phyloP scores from a whole-genome alignment of 92 coral and sea anemone genomes.

The Muricea muricata region DNA sequence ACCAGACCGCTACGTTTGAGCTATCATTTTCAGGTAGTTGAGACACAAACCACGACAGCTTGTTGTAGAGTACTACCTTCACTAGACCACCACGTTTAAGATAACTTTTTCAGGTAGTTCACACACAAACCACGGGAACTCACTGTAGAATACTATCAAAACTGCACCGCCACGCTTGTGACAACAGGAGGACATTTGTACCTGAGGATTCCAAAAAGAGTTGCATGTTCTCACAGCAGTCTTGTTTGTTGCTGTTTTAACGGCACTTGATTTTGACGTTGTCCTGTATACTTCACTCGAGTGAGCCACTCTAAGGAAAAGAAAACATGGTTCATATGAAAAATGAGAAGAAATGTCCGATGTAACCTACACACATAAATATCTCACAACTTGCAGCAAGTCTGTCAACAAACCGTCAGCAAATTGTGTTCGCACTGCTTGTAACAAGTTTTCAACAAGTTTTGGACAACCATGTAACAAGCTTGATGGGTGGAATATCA shows the following conservation, averaged over 20 bases:
- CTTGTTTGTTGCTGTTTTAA: not conserved
- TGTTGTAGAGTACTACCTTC: not conserved
- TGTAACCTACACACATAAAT: too few relatives aligned
- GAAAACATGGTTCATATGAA: too few relatives aligned
- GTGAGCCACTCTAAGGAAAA: not conserved
- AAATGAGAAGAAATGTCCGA: too few relatives aligned
- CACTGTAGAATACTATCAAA: not conserved
- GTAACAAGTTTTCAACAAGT: too few relatives aligned
- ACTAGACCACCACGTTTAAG: not conserved
- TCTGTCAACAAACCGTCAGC: too few relatives aligned
- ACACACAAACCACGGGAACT: not conserved
- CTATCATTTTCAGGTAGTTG: not conserved
- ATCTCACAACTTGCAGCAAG: too few relatives aligned
- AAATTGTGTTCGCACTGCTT: too few relatives aligned
- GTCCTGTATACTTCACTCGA: not conserved
- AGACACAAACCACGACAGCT: not conserved
- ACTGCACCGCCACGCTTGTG: not conserved
- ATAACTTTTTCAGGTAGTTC: not conserved
- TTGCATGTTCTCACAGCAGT: constrained; percentile 31
- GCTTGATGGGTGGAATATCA: too few relatives aligned
- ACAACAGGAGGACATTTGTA: not conserved
- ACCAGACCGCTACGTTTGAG: not conserved
- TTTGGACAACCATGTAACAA: too few relatives aligned
- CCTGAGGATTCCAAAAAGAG: constrained; percentile 46
- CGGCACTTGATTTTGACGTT: not conserved